These are phyloP conservation scores for Musca vetustissima DNA, from an alignment of 1,140 invertebrate species.

Conservation along the genomic window DNA sequence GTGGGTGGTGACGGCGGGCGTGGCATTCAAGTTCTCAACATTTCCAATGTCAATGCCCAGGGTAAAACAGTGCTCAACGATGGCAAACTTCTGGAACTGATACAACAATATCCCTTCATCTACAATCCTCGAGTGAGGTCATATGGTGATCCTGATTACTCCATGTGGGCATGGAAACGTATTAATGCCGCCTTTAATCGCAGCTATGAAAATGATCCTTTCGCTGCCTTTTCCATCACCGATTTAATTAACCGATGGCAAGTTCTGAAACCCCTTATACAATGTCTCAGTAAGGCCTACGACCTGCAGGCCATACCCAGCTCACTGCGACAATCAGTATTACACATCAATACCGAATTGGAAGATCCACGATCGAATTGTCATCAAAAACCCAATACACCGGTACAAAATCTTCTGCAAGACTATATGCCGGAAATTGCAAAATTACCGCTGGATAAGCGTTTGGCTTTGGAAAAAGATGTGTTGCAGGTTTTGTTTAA, in stretches of 20 bases:
- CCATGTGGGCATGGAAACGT: constrained; percentile 41
- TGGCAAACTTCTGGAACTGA: constrained; percentile 36
- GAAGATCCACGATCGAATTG: not conserved
- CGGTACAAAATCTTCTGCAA: constrained; percentile 29
- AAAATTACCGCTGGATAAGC: constrained; percentile 24
- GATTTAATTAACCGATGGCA: constrained; percentile 41
- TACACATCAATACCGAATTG: constrained; percentile 28
- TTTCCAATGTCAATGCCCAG: constrained; percentile 32
- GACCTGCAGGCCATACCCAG: constrained; percentile 27
- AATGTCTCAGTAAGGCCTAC: constrained; percentile 21
- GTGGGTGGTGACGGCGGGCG: not conserved
- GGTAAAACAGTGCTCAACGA: constrained; percentile 42
- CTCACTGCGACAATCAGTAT: constrained; percentile 28
- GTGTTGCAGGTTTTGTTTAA: constrained; percentile 32
- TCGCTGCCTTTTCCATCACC: constrained; percentile 30
- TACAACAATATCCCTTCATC: constrained; percentile 39
- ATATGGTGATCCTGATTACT: constrained; percentile 36
- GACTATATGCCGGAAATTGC: constrained; percentile 32
- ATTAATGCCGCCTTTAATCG: constrained; percentile 37
- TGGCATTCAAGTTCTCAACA: constrained; percentile 25
- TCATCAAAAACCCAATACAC: not conserved
- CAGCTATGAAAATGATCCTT: constrained; percentile 28
- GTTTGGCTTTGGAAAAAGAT: constrained; percentile 35
- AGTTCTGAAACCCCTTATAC: constrained; percentile 28
- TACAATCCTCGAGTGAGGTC: constrained; percentile 22